Conservation (phyloP, 2,113 vertebrate genomes). For the Poeciliopsis occidentalis region DNA sequence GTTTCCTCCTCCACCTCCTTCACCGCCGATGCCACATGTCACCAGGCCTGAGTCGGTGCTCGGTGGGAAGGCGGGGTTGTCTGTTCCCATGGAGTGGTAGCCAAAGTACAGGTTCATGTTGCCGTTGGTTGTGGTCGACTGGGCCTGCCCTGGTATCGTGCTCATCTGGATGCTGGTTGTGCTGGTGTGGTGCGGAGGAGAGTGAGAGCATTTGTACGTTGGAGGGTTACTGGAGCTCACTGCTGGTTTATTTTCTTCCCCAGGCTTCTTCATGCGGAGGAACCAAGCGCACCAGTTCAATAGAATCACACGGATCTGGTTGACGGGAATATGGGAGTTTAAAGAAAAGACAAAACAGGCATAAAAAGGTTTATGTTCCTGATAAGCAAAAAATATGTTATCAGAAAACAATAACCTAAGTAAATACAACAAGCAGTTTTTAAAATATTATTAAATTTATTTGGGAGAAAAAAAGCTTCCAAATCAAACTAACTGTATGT, state of each 20-base stretch:
- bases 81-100: conserved; percentile 77
- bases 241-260: conserved; percentile 78
- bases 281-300: conserved; percentile 93
- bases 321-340: background rate
- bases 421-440: too few species aligned
- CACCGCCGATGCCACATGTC: conserved; percentile 60
- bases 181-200: conserved; percentile 77
- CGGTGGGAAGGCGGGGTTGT: conserved; percentile 79
- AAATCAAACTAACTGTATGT: too few species aligned
- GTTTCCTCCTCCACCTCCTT: conserved; percentile 59
- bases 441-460: too few species aligned
- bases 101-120: conserved; percentile 83
- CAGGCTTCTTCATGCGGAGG: conserved; percentile 89
- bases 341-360: background rate
- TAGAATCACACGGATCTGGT: conserved; percentile 82
- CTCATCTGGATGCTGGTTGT: conserved; percentile 84
- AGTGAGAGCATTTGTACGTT: conserved; percentile 79
- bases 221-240: conserved; percentile 62
- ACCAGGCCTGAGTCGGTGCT: conserved; percentile 77
- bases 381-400: too few species aligned
- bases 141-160: conserved; percentile 76
- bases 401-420: too few species aligned
- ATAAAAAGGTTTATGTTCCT: too few species aligned
- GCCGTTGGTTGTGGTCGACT: conserved; percentile 76
- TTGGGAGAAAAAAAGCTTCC: too few species aligned